Conservation (phyloP, 1,140 invertebrate genomes). For the Ips typographus region DNA sequence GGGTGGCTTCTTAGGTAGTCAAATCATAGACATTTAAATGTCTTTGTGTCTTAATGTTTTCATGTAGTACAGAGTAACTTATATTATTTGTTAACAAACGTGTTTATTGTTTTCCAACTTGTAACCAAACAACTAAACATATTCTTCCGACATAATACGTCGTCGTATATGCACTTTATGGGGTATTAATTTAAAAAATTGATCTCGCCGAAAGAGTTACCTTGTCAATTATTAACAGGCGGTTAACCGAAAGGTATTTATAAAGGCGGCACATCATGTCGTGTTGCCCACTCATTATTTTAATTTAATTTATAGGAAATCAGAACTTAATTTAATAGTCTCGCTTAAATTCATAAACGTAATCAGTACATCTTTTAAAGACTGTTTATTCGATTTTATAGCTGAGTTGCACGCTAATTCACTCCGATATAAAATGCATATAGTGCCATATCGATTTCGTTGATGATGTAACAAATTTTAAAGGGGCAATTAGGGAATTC, state of each 20-base stretch:
- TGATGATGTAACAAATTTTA: neutral
- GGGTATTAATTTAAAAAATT: slow-evolving; percentile 8
- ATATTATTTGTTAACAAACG: too few species aligned
- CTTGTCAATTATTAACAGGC: neutral
- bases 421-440: neutral
- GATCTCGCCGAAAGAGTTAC: neutral
- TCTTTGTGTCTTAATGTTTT: too few species aligned
- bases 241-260: slow-evolving; percentile 4
- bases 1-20: too few species aligned
- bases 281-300: slow-evolving; percentile 26
- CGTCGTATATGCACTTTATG: neutral
- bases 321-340: slow-evolving; percentile 13
- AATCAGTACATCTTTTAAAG: neutral
- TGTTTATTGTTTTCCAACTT: too few species aligned
- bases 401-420: neutral
- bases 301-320: slow-evolving; percentile 27
- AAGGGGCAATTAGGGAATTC: neutral
- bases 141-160: too few species aligned
- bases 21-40: too few species aligned
- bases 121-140: too few species aligned
- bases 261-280: slow-evolving; percentile 22
- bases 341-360: slow-evolving; percentile 3
- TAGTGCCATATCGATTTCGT: neutral
- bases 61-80: too few species aligned
- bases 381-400: neutral